Evolutionary conservation across 2,113 vertebrate species (phyloP).

Genomic region (Martes martes): DNA sequence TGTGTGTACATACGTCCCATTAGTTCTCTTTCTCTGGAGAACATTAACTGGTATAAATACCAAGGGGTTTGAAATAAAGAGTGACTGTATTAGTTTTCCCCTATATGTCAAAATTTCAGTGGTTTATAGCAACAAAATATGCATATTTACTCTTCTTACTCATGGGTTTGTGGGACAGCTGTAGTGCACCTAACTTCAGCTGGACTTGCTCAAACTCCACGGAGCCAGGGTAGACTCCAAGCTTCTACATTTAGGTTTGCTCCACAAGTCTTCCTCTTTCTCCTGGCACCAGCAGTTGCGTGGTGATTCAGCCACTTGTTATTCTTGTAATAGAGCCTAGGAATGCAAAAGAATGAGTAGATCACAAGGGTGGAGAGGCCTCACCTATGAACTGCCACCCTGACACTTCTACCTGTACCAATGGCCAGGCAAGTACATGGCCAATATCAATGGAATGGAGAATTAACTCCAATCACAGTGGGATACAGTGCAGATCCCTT

Average conservation of each 20-base stretch:
- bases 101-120: background rate
- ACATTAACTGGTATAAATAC: background rate
- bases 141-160: background rate
- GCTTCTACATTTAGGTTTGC: background rate
- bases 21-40: background rate
- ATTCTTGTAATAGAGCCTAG: background rate
- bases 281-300: background rate
- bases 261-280: background rate
- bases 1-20: background rate
- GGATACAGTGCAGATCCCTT: background rate
- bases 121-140: background rate
- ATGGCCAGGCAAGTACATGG: background rate
- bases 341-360: background rate
- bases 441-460: background rate
- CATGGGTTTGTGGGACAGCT: background rate
- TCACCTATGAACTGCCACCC: background rate
- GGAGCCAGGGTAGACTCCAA: background rate
- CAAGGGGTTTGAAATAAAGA: background rate
- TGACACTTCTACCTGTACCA: background rate
- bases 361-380: background rate
- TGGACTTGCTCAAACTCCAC: background rate
- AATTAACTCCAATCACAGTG: background rate
- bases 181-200: background rate
- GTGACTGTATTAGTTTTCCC: background rate
- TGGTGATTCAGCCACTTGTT: background rate